A percentile compares a stretch with the other conserved stretches of the same genome.
Evolutionary conservation across 2,888 invertebrate species (phyloP).

Genomic region (Mechanitis messenoides): DNA sequence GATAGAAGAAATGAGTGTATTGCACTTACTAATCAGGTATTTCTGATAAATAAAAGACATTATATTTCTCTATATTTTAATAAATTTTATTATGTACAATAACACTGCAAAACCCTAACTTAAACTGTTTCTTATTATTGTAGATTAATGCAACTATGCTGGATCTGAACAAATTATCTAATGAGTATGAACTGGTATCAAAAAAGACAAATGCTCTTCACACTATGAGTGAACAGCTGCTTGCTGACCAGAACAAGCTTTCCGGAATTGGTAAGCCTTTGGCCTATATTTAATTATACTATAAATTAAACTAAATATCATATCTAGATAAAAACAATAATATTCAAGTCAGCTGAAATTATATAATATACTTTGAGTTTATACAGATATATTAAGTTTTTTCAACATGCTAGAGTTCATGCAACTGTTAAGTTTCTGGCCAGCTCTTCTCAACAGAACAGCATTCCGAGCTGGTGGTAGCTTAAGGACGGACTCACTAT

Average conservation of each 20-base stretch:
- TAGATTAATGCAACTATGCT: conserved; percentile 83
- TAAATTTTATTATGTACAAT: too few species aligned
- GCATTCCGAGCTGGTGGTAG: too few species aligned
- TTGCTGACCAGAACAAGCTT: conserved; percentile 91
- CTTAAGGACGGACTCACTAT: too few species aligned
- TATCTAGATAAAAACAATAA: neutral
- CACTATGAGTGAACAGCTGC: conserved; percentile 92
- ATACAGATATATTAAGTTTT: too few species aligned
- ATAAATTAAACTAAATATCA: too few species aligned
- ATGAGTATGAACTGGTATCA: conserved; percentile 90
- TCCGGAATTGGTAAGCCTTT: conserved; percentile 80
- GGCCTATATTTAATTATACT: too few species aligned
- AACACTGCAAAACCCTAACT: too few species aligned
- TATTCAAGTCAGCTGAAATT: neutral
- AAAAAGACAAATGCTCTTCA: conserved; percentile 95
- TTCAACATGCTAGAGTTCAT: too few species aligned
- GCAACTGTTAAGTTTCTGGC: too few species aligned
- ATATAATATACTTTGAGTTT: too few species aligned
- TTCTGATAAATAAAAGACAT: too few species aligned
- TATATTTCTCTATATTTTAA: neutral
- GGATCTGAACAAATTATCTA: conserved; percentile 82
- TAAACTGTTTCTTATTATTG: neutral
- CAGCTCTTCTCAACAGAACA: too few species aligned
- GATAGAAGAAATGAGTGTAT: conserved; percentile 81
- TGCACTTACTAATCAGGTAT: conserved; percentile 79